A percentile compares a stretch with the other conserved stretches of the same genome.
Evolutionary conservation across 2,888 invertebrate species (phyloP).

Genomic region (Girardia tigrina): DNA sequence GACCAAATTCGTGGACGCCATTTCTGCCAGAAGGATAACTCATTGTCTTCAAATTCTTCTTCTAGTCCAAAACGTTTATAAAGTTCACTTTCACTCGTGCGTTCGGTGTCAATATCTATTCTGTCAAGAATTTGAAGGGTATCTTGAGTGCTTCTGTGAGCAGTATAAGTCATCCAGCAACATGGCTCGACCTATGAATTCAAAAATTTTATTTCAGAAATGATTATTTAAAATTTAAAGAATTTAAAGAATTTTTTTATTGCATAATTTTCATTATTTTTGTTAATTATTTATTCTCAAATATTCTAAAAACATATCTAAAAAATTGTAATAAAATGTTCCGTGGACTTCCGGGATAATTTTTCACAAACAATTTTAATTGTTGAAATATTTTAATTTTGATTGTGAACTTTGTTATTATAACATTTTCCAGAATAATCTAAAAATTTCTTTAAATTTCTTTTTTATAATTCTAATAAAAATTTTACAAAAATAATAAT

Average conservation of each 20-base stretch:
- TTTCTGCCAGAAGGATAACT: slow-evolving; percentile 66
- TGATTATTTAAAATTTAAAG: too few species aligned
- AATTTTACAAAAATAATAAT: too few species aligned
- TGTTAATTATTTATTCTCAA: not conserved
- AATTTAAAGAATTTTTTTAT: not conserved
- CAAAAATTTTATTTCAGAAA: too few species aligned
- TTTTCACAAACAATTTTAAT: too few species aligned
- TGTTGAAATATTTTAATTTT: too few species aligned
- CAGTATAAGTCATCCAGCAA: slow-evolving; percentile 97
- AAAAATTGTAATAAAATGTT: too few species aligned
- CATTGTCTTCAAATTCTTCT: slow-evolving; percentile 51
- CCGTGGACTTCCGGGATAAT: too few species aligned
- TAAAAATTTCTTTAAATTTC: too few species aligned
- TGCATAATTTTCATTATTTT: not conserved
- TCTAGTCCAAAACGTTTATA: slow-evolving; percentile 74
- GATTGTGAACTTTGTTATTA: too few species aligned
- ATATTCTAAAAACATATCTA: too few species aligned
- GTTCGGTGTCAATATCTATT: slow-evolving; percentile 84
- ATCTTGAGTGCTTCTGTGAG: slow-evolving; percentile 82
- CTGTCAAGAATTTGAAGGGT: slow-evolving; percentile 91
- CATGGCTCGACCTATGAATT: slow-evolving; percentile 78
- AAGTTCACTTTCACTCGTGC: slow-evolving; percentile 89
- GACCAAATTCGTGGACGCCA: slow-evolving; percentile 95
- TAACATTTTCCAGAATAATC: too few species aligned
- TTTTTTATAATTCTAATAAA: too few species aligned